These are phyloP conservation scores for Hemichromis elongatus DNA, from an alignment of 2,113 vertebrate genomes.

Conservation along the genomic window DNA sequence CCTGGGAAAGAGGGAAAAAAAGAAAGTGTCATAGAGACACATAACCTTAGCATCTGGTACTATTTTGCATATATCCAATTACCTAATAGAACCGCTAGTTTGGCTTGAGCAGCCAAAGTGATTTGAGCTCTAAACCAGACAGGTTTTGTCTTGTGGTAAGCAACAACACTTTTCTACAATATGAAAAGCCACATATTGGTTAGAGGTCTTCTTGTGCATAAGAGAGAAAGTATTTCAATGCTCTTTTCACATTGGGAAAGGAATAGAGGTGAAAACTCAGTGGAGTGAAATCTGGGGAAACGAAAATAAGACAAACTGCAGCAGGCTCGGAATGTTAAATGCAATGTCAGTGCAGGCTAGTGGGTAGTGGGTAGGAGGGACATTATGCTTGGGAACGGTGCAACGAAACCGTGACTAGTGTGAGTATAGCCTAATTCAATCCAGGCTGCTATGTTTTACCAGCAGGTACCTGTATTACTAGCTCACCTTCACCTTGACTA, in stretches of 20 bases:
- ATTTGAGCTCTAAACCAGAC: not conserved
- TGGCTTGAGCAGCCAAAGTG: not conserved
- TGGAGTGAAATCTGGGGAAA: not conserved
- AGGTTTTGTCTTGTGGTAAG: not conserved
- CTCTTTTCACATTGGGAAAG: not conserved
- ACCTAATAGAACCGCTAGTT: not conserved
- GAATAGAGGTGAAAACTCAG: not conserved
- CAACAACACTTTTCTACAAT: not conserved
- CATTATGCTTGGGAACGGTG: not conserved
- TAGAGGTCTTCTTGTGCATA: not conserved
- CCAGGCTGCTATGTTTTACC: not conserved
- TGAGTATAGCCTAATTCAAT: not conserved
- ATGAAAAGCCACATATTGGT: accelerated
- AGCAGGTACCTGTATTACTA: not conserved
- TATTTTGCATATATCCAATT: not conserved
- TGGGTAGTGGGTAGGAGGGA: not conserved
- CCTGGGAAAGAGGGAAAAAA: conserved; percentile 67
- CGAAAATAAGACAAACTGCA: accelerated
- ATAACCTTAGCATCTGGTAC: not conserved
- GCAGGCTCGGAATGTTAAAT: not conserved
- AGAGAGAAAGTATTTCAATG: not conserved
- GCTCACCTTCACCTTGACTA: not conserved
- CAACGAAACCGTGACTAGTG: not conserved
- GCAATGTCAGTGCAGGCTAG: not conserved
- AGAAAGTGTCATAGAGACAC: not conserved